Evolutionary conservation across 2,113 vertebrate species (phyloP), one percentile per base, ranked within the genome.

Genomic region (Eudyptes chrysolophus): DNA sequence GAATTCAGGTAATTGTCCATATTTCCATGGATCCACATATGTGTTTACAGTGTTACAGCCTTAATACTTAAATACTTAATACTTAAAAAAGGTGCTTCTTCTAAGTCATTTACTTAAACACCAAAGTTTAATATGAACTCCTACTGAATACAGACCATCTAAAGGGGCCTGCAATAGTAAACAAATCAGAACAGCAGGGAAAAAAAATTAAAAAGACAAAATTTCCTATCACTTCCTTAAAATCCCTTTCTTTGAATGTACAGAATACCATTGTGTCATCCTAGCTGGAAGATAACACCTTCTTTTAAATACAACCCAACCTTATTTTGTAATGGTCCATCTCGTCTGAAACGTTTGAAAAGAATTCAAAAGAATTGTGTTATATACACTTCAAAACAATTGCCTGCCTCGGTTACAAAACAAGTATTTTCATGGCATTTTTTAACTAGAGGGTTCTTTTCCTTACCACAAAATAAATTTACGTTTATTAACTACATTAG

Each of bases 241-340:
- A 79, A 88, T 57, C 17, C 9, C 3, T n/a, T 44, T 81, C 10
- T 77, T 79, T 57, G 20, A 84, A 72, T 9, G 11, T 38, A 66
- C 16, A 66, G 51, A 75, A 44, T 22, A 88, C 4, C 15, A 48
- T 13, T 71, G 12, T 26, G 5, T 24, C 42, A 54, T 55, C 14
- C 17, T 44, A 72, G 19, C 7, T 77, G 38, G 32, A 55, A 92
- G 38, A 42, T 15, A 55, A 18, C 4, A 27, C 8, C 8, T 58
- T 7, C 30, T 42, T 91, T 92, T n/a, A 60, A 25, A 65, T 52
- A 65, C 0, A 0, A 26, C 4, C 7, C 26, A 80, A 22, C 1
- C 16, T 48, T 84, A 61, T 52, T 89, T 40, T 58, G 11, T 30
- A 27, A 72, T 19, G 3, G 17, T 32, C n/a, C 14, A 4, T n/a